Percentiles rank a stretch among this genome's conserved stretches.
Evolutionary conservation across 2,113 vertebrate species (phyloP).

Genomic region (Galemys pyrenaicus): DNA sequence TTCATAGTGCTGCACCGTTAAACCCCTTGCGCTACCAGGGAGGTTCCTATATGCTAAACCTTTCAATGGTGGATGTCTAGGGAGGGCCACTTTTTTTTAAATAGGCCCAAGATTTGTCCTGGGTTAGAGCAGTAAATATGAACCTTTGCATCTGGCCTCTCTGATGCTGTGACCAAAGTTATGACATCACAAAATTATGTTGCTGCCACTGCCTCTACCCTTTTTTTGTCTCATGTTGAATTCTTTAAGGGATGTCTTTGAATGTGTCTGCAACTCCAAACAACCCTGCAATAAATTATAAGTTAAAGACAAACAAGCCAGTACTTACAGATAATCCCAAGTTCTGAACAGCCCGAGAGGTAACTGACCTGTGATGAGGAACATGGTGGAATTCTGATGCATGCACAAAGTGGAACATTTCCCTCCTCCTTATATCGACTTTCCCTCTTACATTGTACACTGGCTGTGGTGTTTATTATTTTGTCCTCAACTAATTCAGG

Average conservation of each 20-base stretch:
- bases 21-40: no score
- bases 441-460: background rate
- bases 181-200: background rate
- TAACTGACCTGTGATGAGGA: background rate
- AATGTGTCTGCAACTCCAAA: background rate
- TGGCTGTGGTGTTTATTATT: constrained; percentile 2
- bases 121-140: background rate
- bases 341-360: background rate
- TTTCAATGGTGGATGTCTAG: background rate
- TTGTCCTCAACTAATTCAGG: background rate
- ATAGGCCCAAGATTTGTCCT: background rate
- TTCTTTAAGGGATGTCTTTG: constrained; percentile 16
- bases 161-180: background rate
- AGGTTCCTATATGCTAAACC: background rate
- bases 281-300: constrained; percentile 23
- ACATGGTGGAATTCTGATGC: background rate
- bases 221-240: background rate
- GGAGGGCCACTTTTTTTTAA: background rate
- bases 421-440: background rate
- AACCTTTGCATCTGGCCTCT: background rate
- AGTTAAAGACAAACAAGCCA: background rate
- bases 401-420: background rate
- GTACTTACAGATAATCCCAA: background rate
- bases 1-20: no score
- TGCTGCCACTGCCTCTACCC: background rate